Evolutionary conservation across 2,113 vertebrate species (phyloP).

Genomic region (Anas platyrhynchos): DNA sequence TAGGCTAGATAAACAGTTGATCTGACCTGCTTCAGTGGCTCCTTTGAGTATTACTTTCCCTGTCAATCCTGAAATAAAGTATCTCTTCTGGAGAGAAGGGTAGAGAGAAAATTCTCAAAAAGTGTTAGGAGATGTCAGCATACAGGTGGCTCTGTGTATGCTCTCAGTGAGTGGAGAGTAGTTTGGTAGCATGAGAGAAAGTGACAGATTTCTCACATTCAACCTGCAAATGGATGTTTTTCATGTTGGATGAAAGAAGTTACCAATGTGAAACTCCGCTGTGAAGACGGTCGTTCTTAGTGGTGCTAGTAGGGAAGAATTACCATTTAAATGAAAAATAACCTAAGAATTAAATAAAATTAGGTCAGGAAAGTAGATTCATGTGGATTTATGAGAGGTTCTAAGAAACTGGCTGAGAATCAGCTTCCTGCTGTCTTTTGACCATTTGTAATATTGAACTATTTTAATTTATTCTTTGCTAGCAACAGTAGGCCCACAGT

Average conservation of each 20-base stretch:
- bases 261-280: neutral
- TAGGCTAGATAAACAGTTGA: neutral
- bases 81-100: neutral
- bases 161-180: neutral
- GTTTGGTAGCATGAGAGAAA: neutral
- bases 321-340: neutral
- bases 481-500: neutral
- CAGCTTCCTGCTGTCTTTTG: neutral
- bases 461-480: neutral
- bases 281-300: neutral
- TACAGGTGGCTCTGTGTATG: neutral
- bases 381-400: neutral
- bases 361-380: neutral
- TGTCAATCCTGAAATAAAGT: neutral
- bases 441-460: neutral
- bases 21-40: neutral
- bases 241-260: neutral
- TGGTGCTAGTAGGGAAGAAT: neutral
- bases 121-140: neutral
- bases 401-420: neutral
- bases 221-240: neutral
- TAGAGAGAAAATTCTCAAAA: neutral
- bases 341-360: neutral
- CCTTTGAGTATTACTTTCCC: neutral
- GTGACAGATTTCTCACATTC: neutral